Conservation (phyloP, 2,797 vertebrate genomes). For the Aulostomus chinensis region DNA sequence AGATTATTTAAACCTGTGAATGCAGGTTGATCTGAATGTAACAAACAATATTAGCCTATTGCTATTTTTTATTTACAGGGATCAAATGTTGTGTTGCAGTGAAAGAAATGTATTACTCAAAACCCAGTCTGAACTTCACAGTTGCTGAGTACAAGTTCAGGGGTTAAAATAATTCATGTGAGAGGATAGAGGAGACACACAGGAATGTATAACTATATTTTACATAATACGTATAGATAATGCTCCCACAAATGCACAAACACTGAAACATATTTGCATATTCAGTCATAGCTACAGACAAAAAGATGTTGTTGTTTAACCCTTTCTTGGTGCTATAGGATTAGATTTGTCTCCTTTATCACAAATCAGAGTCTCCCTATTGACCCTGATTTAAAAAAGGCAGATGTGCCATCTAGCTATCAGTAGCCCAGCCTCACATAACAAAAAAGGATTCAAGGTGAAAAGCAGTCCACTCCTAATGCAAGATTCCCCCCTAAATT, state of each 20-base stretch:
- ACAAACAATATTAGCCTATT: constrained; percentile 80
- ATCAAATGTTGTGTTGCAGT: constrained; percentile 82
- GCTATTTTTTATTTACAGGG: constrained; percentile 82
- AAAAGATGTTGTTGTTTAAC: constrained; percentile 64
- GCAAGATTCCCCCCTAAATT: constrained; percentile 5
- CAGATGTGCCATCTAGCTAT: constrained; percentile 48
- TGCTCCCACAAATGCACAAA: constrained; percentile 73
- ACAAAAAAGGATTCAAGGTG: constrained; percentile 45
- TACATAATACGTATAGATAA: constrained; percentile 70
- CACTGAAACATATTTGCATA: constrained; percentile 63
- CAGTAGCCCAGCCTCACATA: constrained; percentile 58
- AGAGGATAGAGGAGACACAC: constrained; percentile 81
- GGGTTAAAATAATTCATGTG: constrained; percentile 79
- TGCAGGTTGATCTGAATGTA: constrained; percentile 86
- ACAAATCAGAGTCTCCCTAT: constrained; percentile 59
- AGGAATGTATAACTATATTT: constrained; percentile 84
- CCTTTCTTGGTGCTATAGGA: constrained; percentile 83
- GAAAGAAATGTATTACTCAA: constrained; percentile 79
- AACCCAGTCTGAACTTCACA: constrained; percentile 75
- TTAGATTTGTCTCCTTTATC: constrained; percentile 63
- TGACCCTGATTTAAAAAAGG: constrained; percentile 39
- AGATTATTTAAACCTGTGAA: constrained; percentile 82
- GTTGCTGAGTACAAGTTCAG: constrained; percentile 76
- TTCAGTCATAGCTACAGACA: constrained; percentile 69
- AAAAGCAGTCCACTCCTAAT: constrained; percentile 61